Evolutionary conservation across 2,888 invertebrate genomes (phyloP).

Genomic region (Cenopis cana): DNA sequence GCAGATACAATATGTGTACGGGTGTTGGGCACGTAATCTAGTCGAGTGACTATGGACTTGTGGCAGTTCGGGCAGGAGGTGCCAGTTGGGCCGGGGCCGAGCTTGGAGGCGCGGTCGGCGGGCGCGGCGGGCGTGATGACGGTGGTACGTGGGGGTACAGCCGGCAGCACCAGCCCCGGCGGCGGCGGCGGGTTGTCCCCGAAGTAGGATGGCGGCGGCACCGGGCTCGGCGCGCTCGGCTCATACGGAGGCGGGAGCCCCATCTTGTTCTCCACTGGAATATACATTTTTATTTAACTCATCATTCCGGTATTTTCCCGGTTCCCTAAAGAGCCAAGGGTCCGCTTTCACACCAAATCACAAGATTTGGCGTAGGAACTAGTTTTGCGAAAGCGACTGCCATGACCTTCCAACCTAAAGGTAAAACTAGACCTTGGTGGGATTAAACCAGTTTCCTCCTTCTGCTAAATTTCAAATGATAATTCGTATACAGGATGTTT

Average conservation of each 20-base stretch:
- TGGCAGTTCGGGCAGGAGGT: conserved; percentile 72
- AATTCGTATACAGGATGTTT: no score
- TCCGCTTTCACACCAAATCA: no score
- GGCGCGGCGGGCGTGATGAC: conserved; percentile 64
- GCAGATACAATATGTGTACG: conserved; percentile 78
- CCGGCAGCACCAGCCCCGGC: conserved; percentile 62
- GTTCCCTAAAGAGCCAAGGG: no score
- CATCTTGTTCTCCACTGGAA: conserved; percentile 81
- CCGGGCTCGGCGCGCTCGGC: conserved; percentile 67
- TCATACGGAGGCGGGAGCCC: conserved; percentile 79
- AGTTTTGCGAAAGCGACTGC: no score
- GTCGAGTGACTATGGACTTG: conserved; percentile 72
- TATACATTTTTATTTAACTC: background rate
- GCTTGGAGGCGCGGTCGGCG: conserved; percentile 55
- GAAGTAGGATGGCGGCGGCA: conserved; percentile 78
- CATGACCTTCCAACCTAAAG: no score
- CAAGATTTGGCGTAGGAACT: no score
- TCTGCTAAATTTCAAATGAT: no score
- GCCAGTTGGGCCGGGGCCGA: conserved; percentile 77
- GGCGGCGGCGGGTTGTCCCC: conserved; percentile 74
- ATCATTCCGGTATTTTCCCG: no score
- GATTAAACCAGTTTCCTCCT: no score
- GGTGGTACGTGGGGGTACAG: conserved; percentile 66
- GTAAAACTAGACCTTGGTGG: no score
- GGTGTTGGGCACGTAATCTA: conserved; percentile 77